These are phyloP conservation scores for Hoplodrina blanda DNA, from an alignment of 2,888 invertebrate species.

Conservation along the genomic window DNA sequence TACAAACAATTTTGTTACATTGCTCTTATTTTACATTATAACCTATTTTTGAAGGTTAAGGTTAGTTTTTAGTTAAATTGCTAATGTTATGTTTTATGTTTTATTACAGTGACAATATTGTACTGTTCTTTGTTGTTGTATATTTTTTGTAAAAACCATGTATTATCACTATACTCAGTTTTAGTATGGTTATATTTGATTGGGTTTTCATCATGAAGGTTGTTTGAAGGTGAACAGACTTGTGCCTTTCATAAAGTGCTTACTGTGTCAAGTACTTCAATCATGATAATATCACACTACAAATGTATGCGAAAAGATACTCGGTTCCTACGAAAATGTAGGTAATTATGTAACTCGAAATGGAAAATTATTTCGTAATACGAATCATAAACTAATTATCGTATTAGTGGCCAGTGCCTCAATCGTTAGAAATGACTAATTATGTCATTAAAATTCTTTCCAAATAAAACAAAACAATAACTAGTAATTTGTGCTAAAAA, in stretches of 20 bases:
- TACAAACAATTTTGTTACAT: background rate
- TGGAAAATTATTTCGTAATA: background rate
- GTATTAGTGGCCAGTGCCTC: too few relatives aligned
- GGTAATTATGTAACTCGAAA: background rate
- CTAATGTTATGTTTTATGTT: background rate
- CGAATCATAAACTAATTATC: background rate
- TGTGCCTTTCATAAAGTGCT: constrained; percentile 29
- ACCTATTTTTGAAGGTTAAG: constrained; percentile 13
- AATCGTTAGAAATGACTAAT: background rate
- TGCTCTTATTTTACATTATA: constrained; percentile 1
- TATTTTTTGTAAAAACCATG: background rate
- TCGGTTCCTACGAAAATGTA: background rate
- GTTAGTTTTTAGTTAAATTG: constrained; percentile 3
- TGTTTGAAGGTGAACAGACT: constrained; percentile 49
- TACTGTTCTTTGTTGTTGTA: background rate
- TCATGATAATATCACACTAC: constrained; percentile 3
- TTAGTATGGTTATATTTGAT: background rate
- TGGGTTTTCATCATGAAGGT: constrained; percentile 13
- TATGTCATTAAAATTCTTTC: background rate
- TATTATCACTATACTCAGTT: background rate
- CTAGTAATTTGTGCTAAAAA: background rate
- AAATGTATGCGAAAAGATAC: constrained; percentile 3
- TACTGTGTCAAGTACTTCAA: constrained; percentile 28
- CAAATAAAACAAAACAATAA: background rate
- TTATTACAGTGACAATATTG: background rate